Conservation (phyloP, 2,888 invertebrate genomes). For the Archips crataeganus region DNA sequence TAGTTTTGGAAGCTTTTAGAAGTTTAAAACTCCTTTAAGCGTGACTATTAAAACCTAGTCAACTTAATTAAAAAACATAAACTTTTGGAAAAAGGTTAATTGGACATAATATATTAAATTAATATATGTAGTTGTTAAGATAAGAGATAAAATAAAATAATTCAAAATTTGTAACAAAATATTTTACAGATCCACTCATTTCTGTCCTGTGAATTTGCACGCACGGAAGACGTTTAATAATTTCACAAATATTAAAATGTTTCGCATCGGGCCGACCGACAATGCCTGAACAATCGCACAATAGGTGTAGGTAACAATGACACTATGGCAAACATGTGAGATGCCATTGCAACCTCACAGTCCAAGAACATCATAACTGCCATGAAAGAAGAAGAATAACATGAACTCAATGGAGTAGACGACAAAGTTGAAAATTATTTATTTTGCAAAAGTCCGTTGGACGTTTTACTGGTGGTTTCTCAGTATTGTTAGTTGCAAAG, state of each 20-base stretch:
- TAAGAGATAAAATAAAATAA: too few relatives aligned
- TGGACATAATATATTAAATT: too few relatives aligned
- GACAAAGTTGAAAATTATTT: conserved; percentile 28
- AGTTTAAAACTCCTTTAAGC: too few relatives aligned
- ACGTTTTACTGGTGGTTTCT: conserved; percentile 43
- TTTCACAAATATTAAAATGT: conserved; percentile 85
- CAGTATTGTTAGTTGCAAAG: conserved; percentile 77
- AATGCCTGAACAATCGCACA: conserved; percentile 79
- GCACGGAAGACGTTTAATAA: conserved; percentile 83
- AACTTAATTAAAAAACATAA: too few relatives aligned
- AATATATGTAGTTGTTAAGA: too few relatives aligned
- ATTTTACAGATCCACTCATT: conserved; percentile 36
- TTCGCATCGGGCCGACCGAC: conserved; percentile 80
- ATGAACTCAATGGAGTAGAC: neutral
- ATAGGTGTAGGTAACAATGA: conserved; percentile 84
- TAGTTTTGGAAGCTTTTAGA: too few relatives aligned
- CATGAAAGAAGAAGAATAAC: conserved; percentile 16
- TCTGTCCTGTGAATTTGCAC: conserved; percentile 45
- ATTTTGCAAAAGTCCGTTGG: conserved; percentile 39
- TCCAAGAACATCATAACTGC: conserved; percentile 51
- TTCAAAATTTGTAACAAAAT: neutral
- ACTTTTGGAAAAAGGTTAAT: too few relatives aligned
- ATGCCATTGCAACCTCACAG: conserved; percentile 60
- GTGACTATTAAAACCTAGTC: too few relatives aligned
- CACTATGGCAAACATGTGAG: conserved; percentile 83